A percentile compares a stretch with the other conserved stretches of the same genome.
phyloP scores from a whole-genome alignment of 2,113 vertebrate genomes.

The Hippocampus comes region DNA sequence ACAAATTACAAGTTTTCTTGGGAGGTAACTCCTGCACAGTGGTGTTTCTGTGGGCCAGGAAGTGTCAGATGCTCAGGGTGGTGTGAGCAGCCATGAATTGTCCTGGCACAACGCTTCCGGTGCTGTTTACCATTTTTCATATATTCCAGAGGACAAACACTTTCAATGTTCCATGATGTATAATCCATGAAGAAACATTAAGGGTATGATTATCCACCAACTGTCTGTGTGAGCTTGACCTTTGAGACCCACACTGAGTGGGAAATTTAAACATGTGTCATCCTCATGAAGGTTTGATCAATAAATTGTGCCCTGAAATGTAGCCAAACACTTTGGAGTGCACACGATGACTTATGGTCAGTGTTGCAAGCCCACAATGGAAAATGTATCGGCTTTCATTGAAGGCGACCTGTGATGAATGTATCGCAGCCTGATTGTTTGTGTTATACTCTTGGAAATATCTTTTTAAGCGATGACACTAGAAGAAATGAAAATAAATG shows the following conservation, averaged over 20 bases:
- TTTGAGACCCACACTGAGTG: not conserved
- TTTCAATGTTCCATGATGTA: not conserved
- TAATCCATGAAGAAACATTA: not conserved
- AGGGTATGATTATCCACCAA: not conserved
- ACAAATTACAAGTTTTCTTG: too few species aligned
- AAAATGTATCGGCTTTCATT: not conserved
- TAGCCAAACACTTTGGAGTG: slow-evolving; percentile 4
- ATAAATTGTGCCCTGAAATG: not conserved
- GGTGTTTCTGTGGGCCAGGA: too few species aligned
- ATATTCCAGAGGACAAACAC: not conserved
- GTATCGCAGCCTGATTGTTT: slow-evolving; percentile 17
- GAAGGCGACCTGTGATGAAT: not conserved
- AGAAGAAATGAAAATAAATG: slow-evolving; percentile 6
- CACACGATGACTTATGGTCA: slow-evolving; percentile 1
- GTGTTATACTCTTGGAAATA: slow-evolving; percentile 1
- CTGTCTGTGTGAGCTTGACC: not conserved
- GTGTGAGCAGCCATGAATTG: too few species aligned
- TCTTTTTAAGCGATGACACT: slow-evolving; percentile 13
- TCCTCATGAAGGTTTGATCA: not conserved
- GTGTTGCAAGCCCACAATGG: not conserved
- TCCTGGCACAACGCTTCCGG: too few species aligned
- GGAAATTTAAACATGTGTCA: not conserved
- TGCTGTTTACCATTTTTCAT: not conserved
- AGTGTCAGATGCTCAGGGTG: too few species aligned
- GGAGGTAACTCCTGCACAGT: too few species aligned